phyloP scores from a whole-genome alignment of 2,797 vertebrate species.

The Yasuhikotakia modesta region DNA sequence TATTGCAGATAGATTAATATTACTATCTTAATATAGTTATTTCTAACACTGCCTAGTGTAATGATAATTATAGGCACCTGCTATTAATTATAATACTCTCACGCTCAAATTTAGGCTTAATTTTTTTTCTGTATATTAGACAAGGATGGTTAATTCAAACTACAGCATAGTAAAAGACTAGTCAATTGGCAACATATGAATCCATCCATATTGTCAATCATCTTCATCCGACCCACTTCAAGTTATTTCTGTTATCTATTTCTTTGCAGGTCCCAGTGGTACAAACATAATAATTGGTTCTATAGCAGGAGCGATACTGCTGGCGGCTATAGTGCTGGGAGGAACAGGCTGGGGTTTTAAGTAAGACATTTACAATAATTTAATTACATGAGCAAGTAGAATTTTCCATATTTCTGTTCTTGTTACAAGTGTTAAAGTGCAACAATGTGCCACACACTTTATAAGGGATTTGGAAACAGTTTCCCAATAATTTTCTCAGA shows the following conservation, averaged over 20 bases:
- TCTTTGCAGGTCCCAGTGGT: constrained; percentile 90
- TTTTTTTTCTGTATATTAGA: too few species aligned
- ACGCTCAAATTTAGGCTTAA: too few species aligned
- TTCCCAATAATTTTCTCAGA: neutral
- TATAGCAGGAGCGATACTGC: constrained; percentile 93
- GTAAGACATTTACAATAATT: constrained; percentile 77
- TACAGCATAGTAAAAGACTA: too few species aligned
- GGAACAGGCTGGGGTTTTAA: constrained; percentile 99
- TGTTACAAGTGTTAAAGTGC: neutral
- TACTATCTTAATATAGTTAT: too few species aligned
- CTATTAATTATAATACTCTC: too few species aligned
- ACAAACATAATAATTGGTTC: constrained; percentile 99
- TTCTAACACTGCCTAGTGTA: too few species aligned
- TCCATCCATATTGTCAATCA: too few species aligned
- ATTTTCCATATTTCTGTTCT: neutral
- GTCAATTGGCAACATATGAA: too few species aligned
- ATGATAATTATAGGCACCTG: too few species aligned
- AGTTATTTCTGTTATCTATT: constrained; percentile 8
- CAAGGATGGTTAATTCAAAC: too few species aligned
- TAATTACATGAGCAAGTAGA: neutral
- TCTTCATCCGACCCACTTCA: too few species aligned
- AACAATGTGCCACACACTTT: neutral
- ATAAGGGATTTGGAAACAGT: neutral
- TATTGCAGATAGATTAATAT: too few species aligned
- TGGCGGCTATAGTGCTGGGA: constrained; percentile 95